These are phyloP conservation scores for Timandra comae DNA, from an alignment of 2,888 invertebrate species.

Conservation along the genomic window DNA sequence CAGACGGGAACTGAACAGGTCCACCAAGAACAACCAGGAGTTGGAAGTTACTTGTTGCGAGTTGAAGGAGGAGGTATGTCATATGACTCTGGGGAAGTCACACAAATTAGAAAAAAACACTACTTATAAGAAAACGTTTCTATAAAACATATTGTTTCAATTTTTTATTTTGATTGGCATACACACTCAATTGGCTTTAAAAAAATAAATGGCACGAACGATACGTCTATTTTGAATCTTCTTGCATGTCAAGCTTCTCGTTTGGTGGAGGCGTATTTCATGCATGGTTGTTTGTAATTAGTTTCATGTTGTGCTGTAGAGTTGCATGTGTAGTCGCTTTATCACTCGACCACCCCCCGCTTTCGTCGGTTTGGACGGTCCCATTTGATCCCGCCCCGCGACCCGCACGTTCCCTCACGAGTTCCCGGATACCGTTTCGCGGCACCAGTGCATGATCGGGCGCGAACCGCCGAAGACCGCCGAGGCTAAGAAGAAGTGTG, in stretches of 20 bases:
- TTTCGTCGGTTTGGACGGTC: slow-evolving; percentile 36
- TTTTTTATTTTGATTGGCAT: no score
- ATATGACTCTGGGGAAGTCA: no score
- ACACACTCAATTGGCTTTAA: no score
- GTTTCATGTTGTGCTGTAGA: slow-evolving; percentile 8
- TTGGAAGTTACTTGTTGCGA: slow-evolving; percentile 82
- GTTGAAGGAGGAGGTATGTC: slow-evolving; percentile 80
- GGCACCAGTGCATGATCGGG: slow-evolving; percentile 49
- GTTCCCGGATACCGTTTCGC: slow-evolving; percentile 20
- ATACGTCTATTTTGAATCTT: neutral
- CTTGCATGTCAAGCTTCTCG: neutral
- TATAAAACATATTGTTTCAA: no score
- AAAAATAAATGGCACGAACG: no score
- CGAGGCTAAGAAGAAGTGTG: slow-evolving; percentile 63
- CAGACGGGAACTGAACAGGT: slow-evolving; percentile 69
- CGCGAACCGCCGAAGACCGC: no score
- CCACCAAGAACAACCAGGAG: slow-evolving; percentile 77
- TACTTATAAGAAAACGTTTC: no score
- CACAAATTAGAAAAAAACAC: no score
- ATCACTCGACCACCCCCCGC: slow-evolving; percentile 30
- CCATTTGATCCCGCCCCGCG: slow-evolving; percentile 26
- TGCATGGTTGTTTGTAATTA: slow-evolving; percentile 9
- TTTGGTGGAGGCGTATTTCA: no score
- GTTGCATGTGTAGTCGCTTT: slow-evolving; percentile 32
- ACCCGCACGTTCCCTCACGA: slow-evolving; percentile 37